phyloP scores from a whole-genome alignment of 2,113 vertebrate species.

The Prunella fulvescens region DNA sequence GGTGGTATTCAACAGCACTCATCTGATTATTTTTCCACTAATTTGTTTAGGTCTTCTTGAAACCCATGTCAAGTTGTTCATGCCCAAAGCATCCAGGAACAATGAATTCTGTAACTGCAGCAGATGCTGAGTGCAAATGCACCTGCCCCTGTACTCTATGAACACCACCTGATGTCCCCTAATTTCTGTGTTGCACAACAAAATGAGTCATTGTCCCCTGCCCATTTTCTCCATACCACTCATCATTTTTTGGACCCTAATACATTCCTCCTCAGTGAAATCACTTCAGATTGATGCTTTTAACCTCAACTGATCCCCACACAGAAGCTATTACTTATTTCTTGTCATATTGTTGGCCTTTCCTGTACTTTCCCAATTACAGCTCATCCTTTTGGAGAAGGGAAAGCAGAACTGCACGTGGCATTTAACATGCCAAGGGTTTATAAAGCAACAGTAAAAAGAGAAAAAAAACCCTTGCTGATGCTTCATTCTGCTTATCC shows the following conservation, averaged over 20 bases:
- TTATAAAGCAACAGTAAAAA: not conserved
- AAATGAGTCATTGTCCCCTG: not conserved
- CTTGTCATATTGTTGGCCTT: not conserved
- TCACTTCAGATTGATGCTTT: not conserved
- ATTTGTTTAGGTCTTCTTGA: not conserved
- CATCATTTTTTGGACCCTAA: not conserved
- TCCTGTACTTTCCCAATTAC: not conserved
- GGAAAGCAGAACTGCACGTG: not conserved
- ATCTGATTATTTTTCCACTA: not conserved
- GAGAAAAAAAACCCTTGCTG: not conserved
- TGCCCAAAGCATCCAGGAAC: not conserved
- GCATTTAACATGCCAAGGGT: not conserved
- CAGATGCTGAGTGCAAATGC: not conserved
- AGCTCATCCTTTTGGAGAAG: not conserved
- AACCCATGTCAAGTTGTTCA: not conserved
- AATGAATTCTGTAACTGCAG: not conserved
- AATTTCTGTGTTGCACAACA: not conserved
- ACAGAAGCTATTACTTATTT: not conserved
- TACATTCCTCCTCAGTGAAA: not conserved
- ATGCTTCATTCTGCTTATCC: accelerated
- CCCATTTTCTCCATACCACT: not conserved
- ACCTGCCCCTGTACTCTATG: not conserved
- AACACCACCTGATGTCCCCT: not conserved
- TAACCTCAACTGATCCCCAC: not conserved
- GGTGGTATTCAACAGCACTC: not conserved